A percentile compares a stretch with the other conserved stretches of the same genome.
phyloP scores from a whole-genome alignment of 2,888 invertebrate species.

The Zootermopsis nevadensis region DNA sequence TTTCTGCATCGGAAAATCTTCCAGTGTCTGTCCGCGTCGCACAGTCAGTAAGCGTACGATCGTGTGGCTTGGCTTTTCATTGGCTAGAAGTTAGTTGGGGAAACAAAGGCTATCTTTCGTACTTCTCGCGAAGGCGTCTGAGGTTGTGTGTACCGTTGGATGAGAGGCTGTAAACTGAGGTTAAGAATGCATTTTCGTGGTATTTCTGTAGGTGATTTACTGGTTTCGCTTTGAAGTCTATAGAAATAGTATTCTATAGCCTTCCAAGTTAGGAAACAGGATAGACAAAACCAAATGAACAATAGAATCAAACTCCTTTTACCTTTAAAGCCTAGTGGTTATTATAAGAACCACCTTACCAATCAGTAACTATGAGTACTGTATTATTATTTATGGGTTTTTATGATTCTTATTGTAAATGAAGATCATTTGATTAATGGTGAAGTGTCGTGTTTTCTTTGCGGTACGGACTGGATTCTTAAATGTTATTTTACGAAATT shows the following conservation, averaged over 20 bases:
- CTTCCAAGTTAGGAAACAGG: not conserved
- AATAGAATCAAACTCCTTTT: not conserved
- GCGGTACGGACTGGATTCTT: too few species aligned
- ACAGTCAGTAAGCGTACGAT: not conserved
- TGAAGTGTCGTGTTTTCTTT: too few species aligned
- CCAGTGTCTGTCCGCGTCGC: not conserved
- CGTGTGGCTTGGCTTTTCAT: not conserved
- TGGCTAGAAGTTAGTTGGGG: conserved; percentile 11
- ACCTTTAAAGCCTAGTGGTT: not conserved
- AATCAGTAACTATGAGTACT: too few species aligned
- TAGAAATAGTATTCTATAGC: conserved; percentile 8
- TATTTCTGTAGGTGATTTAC: not conserved
- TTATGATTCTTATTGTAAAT: too few species aligned
- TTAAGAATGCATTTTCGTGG: not conserved
- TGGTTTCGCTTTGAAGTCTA: conserved; percentile 9
- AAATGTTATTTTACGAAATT: too few species aligned
- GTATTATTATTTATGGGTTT: too few species aligned
- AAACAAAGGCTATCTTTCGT: not conserved
- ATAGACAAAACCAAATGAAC: not conserved
- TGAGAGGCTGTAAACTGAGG: not conserved
- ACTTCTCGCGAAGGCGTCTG: not conserved
- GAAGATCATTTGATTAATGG: too few species aligned
- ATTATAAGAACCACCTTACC: too few species aligned
- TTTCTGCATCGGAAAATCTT: not conserved
- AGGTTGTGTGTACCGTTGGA: not conserved